These are phyloP conservation scores for Aphis gossypii DNA, from an alignment of 1,140 invertebrate species.

Conservation along the genomic window DNA sequence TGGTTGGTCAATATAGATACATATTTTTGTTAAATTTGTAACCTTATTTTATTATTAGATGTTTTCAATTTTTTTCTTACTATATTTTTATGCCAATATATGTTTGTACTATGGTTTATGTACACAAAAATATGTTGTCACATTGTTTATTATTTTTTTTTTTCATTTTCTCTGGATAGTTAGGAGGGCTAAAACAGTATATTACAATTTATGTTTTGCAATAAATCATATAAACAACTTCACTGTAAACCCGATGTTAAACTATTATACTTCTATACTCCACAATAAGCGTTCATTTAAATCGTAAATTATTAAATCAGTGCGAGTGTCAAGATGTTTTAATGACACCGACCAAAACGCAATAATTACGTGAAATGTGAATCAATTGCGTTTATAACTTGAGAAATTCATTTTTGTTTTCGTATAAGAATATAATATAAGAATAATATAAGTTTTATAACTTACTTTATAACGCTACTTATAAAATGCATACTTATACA, in stretches of 20 bases:
- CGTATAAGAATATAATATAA: neutral
- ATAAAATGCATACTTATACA: neutral
- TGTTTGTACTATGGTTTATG: neutral
- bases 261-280: neutral
- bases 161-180: neutral
- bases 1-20: neutral
- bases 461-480: neutral
- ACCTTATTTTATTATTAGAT: neutral
- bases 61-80: neutral
- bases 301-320: neutral
- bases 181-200: neutral
- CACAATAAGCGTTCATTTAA: neutral
- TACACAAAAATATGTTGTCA: neutral
- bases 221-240: neutral
- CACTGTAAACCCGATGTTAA: neutral
- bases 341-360: neutral
- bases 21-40: neutral
- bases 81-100: neutral
- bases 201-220: neutral
- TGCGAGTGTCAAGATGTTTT: neutral
- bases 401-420: neutral
- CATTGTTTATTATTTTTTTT: neutral
- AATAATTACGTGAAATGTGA: neutral
- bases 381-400: neutral
- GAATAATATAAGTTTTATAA: neutral